A percentile compares a stretch with the other conserved stretches of the same genome.
phyloP scores from a whole-genome alignment of 1,140 invertebrate species.

The Thaumatotibia leucotreta region DNA sequence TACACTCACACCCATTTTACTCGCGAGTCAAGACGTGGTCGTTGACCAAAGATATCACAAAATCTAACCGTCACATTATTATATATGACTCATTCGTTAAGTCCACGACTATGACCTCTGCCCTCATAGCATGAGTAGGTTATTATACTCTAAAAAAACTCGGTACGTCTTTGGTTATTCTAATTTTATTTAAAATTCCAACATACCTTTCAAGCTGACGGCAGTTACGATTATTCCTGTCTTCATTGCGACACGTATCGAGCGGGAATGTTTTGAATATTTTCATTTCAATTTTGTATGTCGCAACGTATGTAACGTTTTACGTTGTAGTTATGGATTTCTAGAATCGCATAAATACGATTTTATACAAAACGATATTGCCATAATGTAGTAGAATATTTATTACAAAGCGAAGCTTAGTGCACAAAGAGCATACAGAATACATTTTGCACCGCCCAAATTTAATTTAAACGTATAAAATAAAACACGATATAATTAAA shows the following conservation, averaged over 20 bases:
- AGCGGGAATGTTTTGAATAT: neutral
- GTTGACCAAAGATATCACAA: neutral
- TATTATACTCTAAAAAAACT: neutral
- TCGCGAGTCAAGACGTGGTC: neutral
- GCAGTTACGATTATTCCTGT: neutral
- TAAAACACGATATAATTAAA: too few species aligned
- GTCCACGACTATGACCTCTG: constrained; percentile 2
- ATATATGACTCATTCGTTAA: neutral
- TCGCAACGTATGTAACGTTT: neutral
- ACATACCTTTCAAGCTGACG: neutral
- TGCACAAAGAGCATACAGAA: too few species aligned
- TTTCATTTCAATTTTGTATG: neutral
- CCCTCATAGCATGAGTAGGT: neutral
- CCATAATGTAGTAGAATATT: too few species aligned
- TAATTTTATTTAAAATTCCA: neutral
- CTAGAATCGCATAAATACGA: too few species aligned
- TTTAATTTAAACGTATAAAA: too few species aligned
- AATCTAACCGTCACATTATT: neutral
- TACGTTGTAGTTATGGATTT: neutral
- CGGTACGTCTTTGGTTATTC: neutral
- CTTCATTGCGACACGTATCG: neutral
- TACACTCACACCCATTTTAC: neutral
- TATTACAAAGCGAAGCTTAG: too few species aligned
- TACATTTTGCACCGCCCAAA: too few species aligned
- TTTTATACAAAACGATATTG: neutral